Base-by-base conservation (phyloP, 2,888 invertebrate species). In the Agrochola litura region DNA sequence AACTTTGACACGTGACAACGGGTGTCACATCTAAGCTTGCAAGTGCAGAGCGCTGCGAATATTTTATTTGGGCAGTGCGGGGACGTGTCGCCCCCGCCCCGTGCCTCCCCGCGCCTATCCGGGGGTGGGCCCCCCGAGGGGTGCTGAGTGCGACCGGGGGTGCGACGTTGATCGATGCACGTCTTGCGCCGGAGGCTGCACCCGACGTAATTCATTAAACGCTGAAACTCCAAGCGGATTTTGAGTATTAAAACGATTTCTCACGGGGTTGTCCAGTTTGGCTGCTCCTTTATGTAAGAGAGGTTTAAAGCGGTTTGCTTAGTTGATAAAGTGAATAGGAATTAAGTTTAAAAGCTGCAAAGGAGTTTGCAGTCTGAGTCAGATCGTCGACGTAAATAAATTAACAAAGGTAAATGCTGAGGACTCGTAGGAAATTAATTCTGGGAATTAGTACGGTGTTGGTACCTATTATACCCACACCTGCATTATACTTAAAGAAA, bases 161-260 rank as follows among this genome's bases (percentile, higher is more conserved):
- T 94, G 94, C 95, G 97, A 97, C 97, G 97, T 97, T 97, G 97
- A 97, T 97, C 97, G 97, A 97, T 97, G 97, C 97, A 97, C 97
- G 97, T 97, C 97, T 97, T 97, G 97, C 97, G 97, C 97, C 97
- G 96, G 97, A 96, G 96, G 96, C 96, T 96, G 97, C 96, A 95
- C 94, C 95, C 96, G 94, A 95, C 96, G 96, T 96, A 96, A 96
- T 96, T 96, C 96, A 96, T 96, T 96, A 96, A 96, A 96, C 95
- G 95, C 93, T 96, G 95, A 95, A 96, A 95, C 96, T 96, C 95
- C 95, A 95, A 94, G 95, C 95, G 96, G 96, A 95, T 96, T 96
- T 96, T 96, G 96, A 95, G 96, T 95, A 96, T 96, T 96, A 96
- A 96, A 96, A 95, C 96, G 94, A 96, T 96, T 96, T 95, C 96